A percentile compares a stretch with the other conserved stretches of the same genome.
phyloP scores from a whole-genome alignment of 1,140 invertebrate species.

The Leptinotarsa lineolata region DNA sequence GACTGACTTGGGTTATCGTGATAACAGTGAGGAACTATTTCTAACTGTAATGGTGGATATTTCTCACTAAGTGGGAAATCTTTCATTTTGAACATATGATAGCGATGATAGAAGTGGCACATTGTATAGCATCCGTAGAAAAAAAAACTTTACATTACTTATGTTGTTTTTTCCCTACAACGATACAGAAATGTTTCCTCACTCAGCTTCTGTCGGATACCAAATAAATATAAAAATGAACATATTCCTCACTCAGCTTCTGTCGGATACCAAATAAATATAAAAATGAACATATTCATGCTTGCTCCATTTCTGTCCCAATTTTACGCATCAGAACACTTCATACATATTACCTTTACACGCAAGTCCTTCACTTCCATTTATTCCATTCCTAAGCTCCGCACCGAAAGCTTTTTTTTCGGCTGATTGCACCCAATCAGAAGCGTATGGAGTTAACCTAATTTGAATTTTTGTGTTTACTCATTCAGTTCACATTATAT shows the following conservation, averaged over 20 bases:
- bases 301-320: neutral
- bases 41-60: too few relatives aligned
- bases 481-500: conserved; percentile 1
- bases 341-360: neutral
- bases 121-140: too few relatives aligned
- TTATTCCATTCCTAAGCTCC: neutral
- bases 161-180: too few relatives aligned
- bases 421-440: conserved; percentile 1
- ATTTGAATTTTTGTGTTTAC: neutral
- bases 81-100: too few relatives aligned
- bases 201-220: too few relatives aligned
- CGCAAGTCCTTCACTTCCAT: neutral
- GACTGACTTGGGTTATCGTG: too few relatives aligned
- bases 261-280: neutral
- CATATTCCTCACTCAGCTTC: too few relatives aligned
- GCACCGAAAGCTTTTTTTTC: neutral
- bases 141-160: too few relatives aligned
- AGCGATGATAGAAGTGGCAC: too few relatives aligned
- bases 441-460: neutral
- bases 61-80: too few relatives aligned
- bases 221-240: neutral
- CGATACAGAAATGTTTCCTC: too few relatives aligned
- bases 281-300: neutral
- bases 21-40: too few relatives aligned
- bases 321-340: neutral